These are phyloP conservation scores for Sylvilagus bachmani DNA, from an alignment of 2,113 vertebrate genomes.

Conservation along the genomic window DNA sequence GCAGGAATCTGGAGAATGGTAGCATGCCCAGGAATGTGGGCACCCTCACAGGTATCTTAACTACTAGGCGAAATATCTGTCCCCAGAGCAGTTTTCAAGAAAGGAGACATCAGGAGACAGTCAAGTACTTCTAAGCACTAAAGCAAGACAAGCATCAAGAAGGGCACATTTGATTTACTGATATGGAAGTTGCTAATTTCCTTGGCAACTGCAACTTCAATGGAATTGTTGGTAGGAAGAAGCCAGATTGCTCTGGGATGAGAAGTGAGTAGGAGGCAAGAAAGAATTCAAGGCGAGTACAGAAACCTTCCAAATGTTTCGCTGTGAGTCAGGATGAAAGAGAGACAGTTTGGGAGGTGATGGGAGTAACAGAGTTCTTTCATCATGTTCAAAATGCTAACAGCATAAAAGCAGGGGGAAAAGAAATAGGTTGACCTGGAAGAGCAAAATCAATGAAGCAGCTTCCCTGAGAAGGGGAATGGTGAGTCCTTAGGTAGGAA, in stretches of 20 bases:
- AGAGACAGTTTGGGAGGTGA: background rate
- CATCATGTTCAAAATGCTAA: conserved; percentile 42
- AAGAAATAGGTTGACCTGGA: background rate
- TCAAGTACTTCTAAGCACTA: conserved; percentile 48
- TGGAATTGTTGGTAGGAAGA: conserved; percentile 56
- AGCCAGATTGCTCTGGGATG: conserved; percentile 62
- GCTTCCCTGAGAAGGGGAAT: background rate
- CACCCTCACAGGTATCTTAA: no score
- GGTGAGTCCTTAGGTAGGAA: background rate
- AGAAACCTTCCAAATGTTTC: conserved; percentile 48
- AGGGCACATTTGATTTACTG: conserved; percentile 65
- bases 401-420: background rate
- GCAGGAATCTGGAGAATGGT: no score
- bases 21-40: no score
- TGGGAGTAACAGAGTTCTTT: background rate
- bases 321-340: conserved; percentile 36
- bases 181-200: conserved; percentile 58
- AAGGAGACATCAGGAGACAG: background rate
- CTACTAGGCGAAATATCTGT: no score
- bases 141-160: conserved; percentile 59
- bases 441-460: background rate
- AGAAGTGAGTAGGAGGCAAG: conserved; percentile 60
- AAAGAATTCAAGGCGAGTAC: conserved; percentile 41
- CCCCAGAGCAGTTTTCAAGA: background rate
- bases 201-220: conserved; percentile 68